Evolutionary conservation across 2,888 invertebrate species (phyloP), one percentile per base, ranked within the genome.

Genomic region (Morpho helenor): DNA sequence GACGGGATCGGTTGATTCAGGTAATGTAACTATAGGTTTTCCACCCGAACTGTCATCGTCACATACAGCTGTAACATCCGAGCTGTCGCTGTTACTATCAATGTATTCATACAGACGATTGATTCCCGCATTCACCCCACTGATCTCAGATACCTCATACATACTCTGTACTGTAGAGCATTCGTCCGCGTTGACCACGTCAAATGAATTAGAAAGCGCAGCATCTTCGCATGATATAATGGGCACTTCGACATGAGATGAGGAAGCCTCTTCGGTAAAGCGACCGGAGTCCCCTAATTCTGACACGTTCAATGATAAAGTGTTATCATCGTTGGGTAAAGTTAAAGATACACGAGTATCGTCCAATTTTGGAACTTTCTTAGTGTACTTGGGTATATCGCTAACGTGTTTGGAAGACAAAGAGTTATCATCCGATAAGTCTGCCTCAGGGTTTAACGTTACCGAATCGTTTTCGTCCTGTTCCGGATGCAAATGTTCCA

Each of bases 201-300:
- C 89, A 66, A 76, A 75, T 45, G 87, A 80, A 62, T 76, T 78
- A 23, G 89, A 87, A 63, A 88, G 84, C 74, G 83, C 71, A 69
- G 89, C 89, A 64, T 90, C 89, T 65, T 84, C 80, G 69, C 74
- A 84, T 43, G 72, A 68, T 23, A 72, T 52, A 46, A 79, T 68
- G 49, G 76, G 75, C 43, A 77, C 72, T 65, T 82, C 82, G 57
- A 82, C 71, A 66, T 83, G 77, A 58, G 87, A 87, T 44, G 84
- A 82, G 60, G 77, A 82, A 43, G 84, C 82, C 61, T 88, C 87
- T 68, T 87, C 87, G 0, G 89, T 89, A 66, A 79, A 88, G 42
- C 80, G 84, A 61, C 89, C 89, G 8, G 87, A 89, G 64, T 90
- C 89, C 10, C 74, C 82, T 22, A 84, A 66, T 63, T 90, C 89